These are phyloP conservation scores for Drosophila malerkotliana DNA, from an alignment of 1,140 invertebrate species.

Conservation along the genomic window DNA sequence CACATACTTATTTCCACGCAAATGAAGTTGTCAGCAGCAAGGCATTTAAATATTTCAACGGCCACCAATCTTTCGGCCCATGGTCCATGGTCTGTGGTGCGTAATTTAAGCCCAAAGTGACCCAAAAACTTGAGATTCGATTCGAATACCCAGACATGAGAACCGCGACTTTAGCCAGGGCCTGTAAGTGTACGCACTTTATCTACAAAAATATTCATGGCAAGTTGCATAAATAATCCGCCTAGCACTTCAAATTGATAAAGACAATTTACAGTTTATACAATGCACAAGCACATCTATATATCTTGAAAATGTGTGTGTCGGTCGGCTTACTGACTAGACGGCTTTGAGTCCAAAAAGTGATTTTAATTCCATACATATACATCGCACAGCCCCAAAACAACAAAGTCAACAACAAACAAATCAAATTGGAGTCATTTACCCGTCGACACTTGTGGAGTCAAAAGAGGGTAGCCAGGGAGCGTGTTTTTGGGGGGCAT, in stretches of 20 bases:
- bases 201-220: constrained; percentile 73
- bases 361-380: constrained; percentile 55
- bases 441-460: constrained; percentile 66
- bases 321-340: constrained; percentile 18
- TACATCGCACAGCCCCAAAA: constrained; percentile 31
- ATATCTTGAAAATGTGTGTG: constrained; percentile 9
- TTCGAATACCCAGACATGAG: constrained; percentile 30
- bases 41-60: constrained; percentile 69
- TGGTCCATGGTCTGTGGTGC: constrained; percentile 62
- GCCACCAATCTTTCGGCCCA: constrained; percentile 60
- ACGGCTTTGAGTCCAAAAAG: constrained; percentile 31
- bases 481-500: constrained; percentile 3
- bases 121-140: constrained; percentile 64
- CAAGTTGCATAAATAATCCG: constrained; percentile 80
- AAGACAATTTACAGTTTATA: constrained; percentile 79
- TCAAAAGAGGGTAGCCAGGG: constrained; percentile 4
- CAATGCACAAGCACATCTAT: constrained; percentile 45
- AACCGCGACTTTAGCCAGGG: constrained; percentile 38
- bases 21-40: constrained; percentile 72
- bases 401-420: constrained; percentile 38
- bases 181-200: constrained; percentile 62
- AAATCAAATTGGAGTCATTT: constrained; percentile 81
- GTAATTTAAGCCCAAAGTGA: constrained; percentile 80
- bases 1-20: constrained; percentile 23
- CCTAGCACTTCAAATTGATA: constrained; percentile 78